A percentile compares a stretch with the other conserved stretches of the same genome.
These are phyloP conservation scores for Natator depressus DNA, from an alignment of 2,113 vertebrate species.

Conservation along the genomic window DNA sequence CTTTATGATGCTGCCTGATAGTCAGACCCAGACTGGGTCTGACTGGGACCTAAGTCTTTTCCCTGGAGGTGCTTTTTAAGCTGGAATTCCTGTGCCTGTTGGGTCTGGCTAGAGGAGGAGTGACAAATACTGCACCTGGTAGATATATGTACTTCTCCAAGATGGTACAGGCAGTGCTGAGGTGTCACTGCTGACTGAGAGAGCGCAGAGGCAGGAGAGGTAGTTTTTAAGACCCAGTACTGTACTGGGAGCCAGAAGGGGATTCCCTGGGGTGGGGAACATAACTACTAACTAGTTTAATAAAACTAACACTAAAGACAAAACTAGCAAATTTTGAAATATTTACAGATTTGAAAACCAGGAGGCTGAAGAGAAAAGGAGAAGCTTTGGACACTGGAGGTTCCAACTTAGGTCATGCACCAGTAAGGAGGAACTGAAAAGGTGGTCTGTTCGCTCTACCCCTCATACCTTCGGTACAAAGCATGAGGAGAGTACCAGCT, in stretches of 20 bases:
- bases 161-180: background rate
- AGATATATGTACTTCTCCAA: background rate
- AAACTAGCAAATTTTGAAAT: too few relatives aligned
- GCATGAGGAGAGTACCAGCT: too few relatives aligned
- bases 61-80: background rate
- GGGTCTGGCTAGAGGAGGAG: background rate
- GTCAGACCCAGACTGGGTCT: background rate
- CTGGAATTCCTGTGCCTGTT: background rate
- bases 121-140: background rate
- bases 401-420: too few relatives aligned
- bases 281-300: background rate
- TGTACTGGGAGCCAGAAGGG: background rate
- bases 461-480: too few relatives aligned
- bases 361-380: too few relatives aligned
- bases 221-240: too few relatives aligned
- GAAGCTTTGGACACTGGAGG: too few relatives aligned
- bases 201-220: background rate
- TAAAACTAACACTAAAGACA: too few relatives aligned
- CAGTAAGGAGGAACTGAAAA: too few relatives aligned
- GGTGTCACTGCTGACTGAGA: background rate
- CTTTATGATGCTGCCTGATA: background rate
- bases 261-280: background rate
- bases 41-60: background rate
- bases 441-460: too few relatives aligned
- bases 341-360: too few relatives aligned